Evolutionary conservation across 2,797 vertebrate genomes (phyloP).

Genomic region (Sebastes itinus): DNA sequence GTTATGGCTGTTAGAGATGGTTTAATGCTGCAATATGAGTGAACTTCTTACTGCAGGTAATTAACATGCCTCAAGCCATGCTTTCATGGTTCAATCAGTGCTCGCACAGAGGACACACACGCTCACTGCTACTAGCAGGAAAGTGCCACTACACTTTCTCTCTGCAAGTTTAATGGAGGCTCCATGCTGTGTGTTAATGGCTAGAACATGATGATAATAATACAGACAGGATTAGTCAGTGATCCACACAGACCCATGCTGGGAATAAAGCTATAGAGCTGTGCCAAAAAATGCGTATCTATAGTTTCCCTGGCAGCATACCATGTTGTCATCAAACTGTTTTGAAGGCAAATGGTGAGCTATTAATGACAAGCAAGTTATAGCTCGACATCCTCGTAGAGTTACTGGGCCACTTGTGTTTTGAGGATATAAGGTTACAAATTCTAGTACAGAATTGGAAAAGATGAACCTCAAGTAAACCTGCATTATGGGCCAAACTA

Average conservation of each 20-base stretch:
- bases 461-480: neutral
- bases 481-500: neutral
- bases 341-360: conserved; percentile 1
- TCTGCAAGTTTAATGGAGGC: neutral
- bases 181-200: neutral
- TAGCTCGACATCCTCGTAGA: neutral
- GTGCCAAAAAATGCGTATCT: neutral
- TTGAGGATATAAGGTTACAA: neutral
- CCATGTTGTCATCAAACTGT: conserved; percentile 25
- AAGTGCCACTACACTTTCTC: conserved; percentile 18
- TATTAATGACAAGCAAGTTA: conserved; percentile 7
- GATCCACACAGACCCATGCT: conserved; percentile 2
- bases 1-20: neutral
- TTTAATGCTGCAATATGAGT: neutral
- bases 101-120: conserved; percentile 59
- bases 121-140: conserved; percentile 23
- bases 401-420: neutral
- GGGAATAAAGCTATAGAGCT: conserved; percentile 21
- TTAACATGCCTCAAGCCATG: neutral
- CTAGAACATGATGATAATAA: conserved; percentile 13
- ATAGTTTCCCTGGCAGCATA: conserved; percentile 6
- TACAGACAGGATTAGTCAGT: conserved; percentile 1
- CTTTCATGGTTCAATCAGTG: conserved; percentile 72
- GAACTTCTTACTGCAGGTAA: neutral
- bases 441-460: neutral